Evolutionary conservation across 30 jellyfish, hydroid and myxozoan species (phyloP).

Genomic region (Haliclystus octoradiatus): DNA sequence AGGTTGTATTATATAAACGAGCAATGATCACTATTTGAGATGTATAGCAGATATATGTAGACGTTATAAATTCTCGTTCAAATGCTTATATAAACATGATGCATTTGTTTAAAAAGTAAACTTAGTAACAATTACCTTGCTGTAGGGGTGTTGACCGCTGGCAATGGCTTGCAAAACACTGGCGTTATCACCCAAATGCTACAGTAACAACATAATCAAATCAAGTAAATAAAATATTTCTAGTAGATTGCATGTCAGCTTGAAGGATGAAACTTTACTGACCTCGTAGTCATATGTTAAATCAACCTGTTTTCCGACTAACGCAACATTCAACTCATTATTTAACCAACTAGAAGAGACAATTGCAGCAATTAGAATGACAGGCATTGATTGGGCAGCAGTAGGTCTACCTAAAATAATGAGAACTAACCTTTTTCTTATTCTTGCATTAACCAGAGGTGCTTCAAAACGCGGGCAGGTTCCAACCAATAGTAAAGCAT

Average conservation of each 20-base stretch:
- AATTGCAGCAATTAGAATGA: too few relatives aligned
- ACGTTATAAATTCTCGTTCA: too few relatives aligned
- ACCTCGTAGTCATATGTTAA: conserved; percentile 81
- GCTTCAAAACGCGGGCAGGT: conserved; percentile 98
- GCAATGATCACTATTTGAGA: too few relatives aligned
- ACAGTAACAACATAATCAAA: background rate
- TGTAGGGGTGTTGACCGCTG: conserved; percentile 50
- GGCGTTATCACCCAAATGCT: conserved; percentile 85
- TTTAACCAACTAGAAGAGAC: conserved; percentile 70
- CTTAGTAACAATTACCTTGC: too few relatives aligned
- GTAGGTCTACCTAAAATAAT: background rate
- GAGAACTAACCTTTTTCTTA: conserved; percentile 71
- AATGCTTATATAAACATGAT: too few relatives aligned
- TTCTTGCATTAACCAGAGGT: conserved; percentile 96
- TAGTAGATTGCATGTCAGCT: background rate
- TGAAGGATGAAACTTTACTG: background rate
- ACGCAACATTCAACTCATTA: conserved; percentile 73
- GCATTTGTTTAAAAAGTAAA: too few relatives aligned
- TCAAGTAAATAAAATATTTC: background rate
- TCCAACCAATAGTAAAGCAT: conserved; percentile 89
- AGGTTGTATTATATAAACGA: too few relatives aligned
- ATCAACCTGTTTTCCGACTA: conserved; percentile 88
- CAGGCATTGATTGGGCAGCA: too few relatives aligned
- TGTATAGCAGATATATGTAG: too few relatives aligned
- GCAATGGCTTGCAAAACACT: conserved; percentile 62